Percentiles rank a stretch among this genome's conserved stretches.
phyloP scores from a whole-genome alignment of 2,888 invertebrate genomes.

The Drosophila atripex region DNA sequence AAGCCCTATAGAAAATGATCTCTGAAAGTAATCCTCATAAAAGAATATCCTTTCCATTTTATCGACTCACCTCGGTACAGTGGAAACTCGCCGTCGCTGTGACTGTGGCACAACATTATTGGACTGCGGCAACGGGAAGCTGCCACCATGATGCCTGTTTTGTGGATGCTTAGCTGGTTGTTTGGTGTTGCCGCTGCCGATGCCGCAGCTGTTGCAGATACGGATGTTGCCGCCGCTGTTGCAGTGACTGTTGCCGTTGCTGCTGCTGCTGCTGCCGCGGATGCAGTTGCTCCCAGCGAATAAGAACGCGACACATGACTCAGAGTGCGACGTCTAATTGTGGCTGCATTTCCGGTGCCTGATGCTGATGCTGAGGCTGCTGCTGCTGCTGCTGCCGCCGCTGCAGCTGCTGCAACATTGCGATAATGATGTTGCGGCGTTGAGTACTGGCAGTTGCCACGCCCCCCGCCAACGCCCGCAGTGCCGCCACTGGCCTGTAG shows the following conservation, averaged over 20 bases:
- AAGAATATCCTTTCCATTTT: neutral
- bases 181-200: constrained; percentile 15
- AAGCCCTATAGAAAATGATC: too few species aligned
- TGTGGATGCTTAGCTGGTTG: constrained; percentile 68
- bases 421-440: constrained; percentile 77
- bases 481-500: constrained; percentile 28
- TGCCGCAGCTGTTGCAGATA: constrained; percentile 18
- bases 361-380: constrained; percentile 42
- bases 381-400: constrained; percentile 49
- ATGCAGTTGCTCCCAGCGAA: constrained; percentile 60
- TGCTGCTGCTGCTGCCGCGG: constrained; percentile 15
- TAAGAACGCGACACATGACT: constrained; percentile 81
- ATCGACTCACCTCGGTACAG: constrained; percentile 89
- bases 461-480: constrained; percentile 4
- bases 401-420: constrained; percentile 27
- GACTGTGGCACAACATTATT: constrained; percentile 94
- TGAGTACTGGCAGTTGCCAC: constrained; percentile 64
- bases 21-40: neutral
- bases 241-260: constrained; percentile 56
- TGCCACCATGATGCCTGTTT: constrained; percentile 75
- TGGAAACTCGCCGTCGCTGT: constrained; percentile 93
- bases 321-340: constrained; percentile 77
- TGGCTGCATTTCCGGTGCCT: constrained; percentile 64
- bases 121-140: constrained; percentile 88
- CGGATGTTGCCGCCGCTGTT: constrained; percentile 54